Percentiles rank a stretch among this genome's conserved stretches.
Conservation (phyloP, 2,113 vertebrate genomes). For the Lontra canadensis region DNA sequence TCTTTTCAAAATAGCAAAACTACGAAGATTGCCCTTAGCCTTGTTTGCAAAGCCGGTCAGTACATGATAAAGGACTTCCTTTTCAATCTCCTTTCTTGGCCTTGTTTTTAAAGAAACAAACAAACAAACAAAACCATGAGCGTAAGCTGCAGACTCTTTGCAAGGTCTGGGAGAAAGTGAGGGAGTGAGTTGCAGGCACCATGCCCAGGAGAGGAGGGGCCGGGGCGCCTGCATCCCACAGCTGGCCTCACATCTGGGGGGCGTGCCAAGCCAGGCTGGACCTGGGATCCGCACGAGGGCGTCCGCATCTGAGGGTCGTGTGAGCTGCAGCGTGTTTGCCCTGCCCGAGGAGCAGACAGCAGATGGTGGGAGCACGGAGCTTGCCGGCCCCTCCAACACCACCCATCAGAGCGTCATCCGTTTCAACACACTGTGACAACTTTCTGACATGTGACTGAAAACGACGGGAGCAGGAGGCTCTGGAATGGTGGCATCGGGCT, state of each 20-base stretch:
- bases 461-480: not conserved
- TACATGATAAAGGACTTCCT: not conserved
- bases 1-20: not conserved
- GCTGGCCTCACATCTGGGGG: not conserved
- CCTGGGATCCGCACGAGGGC: not conserved
- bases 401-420: not conserved
- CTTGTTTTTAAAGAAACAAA: not conserved
- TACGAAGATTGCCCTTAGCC: not conserved
- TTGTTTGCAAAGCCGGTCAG: not conserved
- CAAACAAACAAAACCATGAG: not conserved
- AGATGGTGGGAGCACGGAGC: slow-evolving; percentile 13
- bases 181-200: not conserved
- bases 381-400: not conserved
- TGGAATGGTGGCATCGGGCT: not conserved
- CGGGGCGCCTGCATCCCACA: rapidly evolving
- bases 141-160: not conserved
- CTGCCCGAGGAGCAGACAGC: rapidly evolving
- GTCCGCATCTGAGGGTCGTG: rapidly evolving
- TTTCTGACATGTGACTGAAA: slow-evolving; percentile 32
- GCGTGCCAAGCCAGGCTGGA: not conserved
- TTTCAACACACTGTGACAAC: slow-evolving; percentile 13
- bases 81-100: not conserved
- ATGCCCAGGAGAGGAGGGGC: not conserved
- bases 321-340: not conserved
- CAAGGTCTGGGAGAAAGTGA: not conserved